These are phyloP conservation scores for Drosophila buzzatii DNA, from an alignment of 2,888 invertebrate species.

Conservation along the genomic window DNA sequence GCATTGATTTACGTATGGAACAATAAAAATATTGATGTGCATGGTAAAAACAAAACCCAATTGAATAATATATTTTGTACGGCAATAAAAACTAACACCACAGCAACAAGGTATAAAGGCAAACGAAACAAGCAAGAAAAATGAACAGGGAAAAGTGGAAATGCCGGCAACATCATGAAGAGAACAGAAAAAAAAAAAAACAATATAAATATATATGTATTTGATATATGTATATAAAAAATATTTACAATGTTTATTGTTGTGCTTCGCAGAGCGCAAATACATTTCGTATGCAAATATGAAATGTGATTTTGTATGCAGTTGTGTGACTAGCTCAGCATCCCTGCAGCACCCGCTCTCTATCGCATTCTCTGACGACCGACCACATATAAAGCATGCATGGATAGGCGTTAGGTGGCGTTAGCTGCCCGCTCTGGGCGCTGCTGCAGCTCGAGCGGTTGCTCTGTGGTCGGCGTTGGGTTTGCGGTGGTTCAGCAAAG, in stretches of 20 bases:
- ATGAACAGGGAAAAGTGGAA: constrained; percentile 39
- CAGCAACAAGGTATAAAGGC: constrained; percentile 32
- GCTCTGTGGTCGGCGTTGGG: background rate
- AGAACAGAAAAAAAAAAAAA: background rate
- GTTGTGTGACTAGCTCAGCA: constrained; percentile 22
- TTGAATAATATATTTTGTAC: constrained; percentile 67
- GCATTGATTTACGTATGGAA: constrained; percentile 28
- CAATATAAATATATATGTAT: background rate
- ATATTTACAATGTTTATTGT: constrained; percentile 80
- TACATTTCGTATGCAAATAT: constrained; percentile 78
- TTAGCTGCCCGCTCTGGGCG: constrained; percentile 19
- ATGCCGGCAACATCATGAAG: constrained; percentile 31
- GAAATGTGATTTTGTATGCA: constrained; percentile 73
- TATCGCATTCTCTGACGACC: constrained; percentile 20
- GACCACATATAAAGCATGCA: constrained; percentile 58
- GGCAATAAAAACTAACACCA: constrained; percentile 71
- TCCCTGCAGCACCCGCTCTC: background rate
- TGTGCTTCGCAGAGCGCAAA: constrained; percentile 79
- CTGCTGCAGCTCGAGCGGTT: background rate
- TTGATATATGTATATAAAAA: constrained; percentile 22
- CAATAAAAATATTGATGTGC: constrained; percentile 23
- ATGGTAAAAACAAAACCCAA: constrained; percentile 44
- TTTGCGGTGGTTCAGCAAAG: constrained; percentile 17
- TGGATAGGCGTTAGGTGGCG: constrained; percentile 42
- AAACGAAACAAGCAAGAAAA: constrained; percentile 45